phyloP scores from a whole-genome alignment of 1,140 invertebrate species.

The Eubasilissa regina region DNA sequence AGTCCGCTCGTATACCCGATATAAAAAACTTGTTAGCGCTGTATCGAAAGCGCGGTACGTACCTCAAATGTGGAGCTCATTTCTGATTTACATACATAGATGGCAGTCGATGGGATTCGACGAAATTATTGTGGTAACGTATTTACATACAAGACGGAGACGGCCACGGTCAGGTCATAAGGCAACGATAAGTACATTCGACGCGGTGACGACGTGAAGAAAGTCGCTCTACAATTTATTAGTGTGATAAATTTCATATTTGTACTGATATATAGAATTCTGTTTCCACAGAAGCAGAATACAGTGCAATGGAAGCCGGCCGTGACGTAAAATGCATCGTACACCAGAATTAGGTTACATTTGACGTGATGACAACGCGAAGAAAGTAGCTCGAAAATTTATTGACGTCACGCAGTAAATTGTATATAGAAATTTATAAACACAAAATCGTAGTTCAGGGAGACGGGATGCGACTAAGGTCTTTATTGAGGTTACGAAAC shows the following conservation, averaged over 20 bases:
- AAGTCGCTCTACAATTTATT: not conserved
- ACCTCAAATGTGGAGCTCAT: constrained; percentile 29
- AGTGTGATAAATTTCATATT: no score
- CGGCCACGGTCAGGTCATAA: not conserved
- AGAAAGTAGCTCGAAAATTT: not conserved
- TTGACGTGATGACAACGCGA: no score
- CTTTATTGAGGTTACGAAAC: no score
- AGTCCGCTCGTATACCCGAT: constrained; percentile 7
- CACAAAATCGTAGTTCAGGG: no score
- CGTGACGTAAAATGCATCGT: no score
- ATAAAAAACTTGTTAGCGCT: constrained; percentile 51
- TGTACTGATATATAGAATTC: no score
- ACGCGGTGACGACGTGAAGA: not conserved
- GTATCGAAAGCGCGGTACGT: constrained; percentile 20
- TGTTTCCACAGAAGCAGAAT: no score
- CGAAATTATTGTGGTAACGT: constrained; percentile 27
- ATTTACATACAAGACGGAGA: constrained; percentile 40
- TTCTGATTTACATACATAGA: constrained; percentile 49
- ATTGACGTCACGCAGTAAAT: not conserved
- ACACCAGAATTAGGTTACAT: no score
- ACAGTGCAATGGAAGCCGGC: no score
- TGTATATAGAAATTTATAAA: no score
- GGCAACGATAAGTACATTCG: not conserved
- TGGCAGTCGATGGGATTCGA: constrained; percentile 33
- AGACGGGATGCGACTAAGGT: no score